Evolutionary conservation across 2,888 invertebrate species (phyloP), one percentile per base, ranked within the genome.

Genomic region (Odontocolon sp.): DNA sequence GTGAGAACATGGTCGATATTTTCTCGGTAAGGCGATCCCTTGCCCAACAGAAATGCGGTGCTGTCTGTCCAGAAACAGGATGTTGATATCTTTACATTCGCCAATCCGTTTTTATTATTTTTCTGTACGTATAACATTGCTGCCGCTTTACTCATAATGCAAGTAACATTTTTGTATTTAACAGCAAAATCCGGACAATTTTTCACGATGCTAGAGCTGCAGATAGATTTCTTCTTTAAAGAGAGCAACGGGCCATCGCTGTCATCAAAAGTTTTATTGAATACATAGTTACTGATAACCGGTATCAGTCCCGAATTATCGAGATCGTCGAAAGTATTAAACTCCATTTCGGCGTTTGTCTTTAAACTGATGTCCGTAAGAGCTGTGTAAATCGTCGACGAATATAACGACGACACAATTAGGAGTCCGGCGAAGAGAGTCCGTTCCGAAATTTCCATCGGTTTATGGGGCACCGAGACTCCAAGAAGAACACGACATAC

Each of bases 221-320:
- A 23, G 1, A 63, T 31, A 8, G 57, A 23, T 50, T 74, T 80
- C 0, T 56, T 40, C n/a, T 59, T 59, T 2, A 81, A 42, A 18
- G 47, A 67, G 1, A 26, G 9, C 6, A 80, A 11, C 0, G 64
- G 6, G 0, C 28, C 69, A 8, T 79, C 52, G 11, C 26, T 57
- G 14, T 14, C 6, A n/a, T 11, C 6, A 38, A 81, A 80, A 3
- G 75, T 77, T 38, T 42, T 52, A 36, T 70, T 26, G 54, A 59
- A 77, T 2, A 66, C 3, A n/a, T 11, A 8, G 2, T 1, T 3
- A 11, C 31, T 42, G 0, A 80, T 59, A 2, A 81, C 8, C 2
- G 78, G 79, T 4, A 47, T 67, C 6, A 83, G 31, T 4, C 64
- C 67, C 2, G 80, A 75, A 1, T 74, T 9, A 9, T 75, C 80